Percentiles rank a stretch among this genome's conserved stretches.
These are phyloP conservation scores for Araneus ventricosus DNA, from an alignment of 1,140 invertebrate species.

Conservation along the genomic window DNA sequence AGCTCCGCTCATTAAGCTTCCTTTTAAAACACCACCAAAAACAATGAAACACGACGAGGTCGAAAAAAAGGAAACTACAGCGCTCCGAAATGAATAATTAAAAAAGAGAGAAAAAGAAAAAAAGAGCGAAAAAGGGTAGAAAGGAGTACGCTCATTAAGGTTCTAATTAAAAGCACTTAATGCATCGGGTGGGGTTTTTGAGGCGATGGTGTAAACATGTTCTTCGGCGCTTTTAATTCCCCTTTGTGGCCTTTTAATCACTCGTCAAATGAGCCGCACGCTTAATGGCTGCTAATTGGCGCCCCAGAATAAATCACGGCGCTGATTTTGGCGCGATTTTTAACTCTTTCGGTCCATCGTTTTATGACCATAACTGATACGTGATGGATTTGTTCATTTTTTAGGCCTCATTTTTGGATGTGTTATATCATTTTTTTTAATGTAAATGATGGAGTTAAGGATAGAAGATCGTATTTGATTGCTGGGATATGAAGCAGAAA, in stretches of 20 bases:
- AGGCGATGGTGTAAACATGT: constrained; percentile 74
- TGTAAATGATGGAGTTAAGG: no score
- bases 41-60: constrained; percentile 57
- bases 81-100: constrained; percentile 24
- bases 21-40: constrained; percentile 73
- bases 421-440: no score
- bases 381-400: background rate
- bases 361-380: background rate
- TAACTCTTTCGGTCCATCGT: constrained; percentile 61
- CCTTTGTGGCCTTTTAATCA: constrained; percentile 74
- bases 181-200: constrained; percentile 69
- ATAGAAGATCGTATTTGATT: no score
- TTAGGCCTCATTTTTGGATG: no score
- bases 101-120: constrained; percentile 48
- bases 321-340: constrained; percentile 55
- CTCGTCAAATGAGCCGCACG: constrained; percentile 70
- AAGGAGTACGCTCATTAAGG: constrained; percentile 66
- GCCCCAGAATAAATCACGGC: constrained; percentile 64
- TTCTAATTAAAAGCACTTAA: constrained; percentile 75
- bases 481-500: no score
- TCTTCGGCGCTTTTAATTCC: constrained; percentile 73
- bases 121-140: constrained; percentile 35
- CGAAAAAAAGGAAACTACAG: constrained; percentile 9
- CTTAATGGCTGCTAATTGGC: constrained; percentile 72
- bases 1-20: constrained; percentile 65